These are phyloP conservation scores for Drosophila leontia DNA, from an alignment of 1,140 invertebrate species.

Conservation along the genomic window DNA sequence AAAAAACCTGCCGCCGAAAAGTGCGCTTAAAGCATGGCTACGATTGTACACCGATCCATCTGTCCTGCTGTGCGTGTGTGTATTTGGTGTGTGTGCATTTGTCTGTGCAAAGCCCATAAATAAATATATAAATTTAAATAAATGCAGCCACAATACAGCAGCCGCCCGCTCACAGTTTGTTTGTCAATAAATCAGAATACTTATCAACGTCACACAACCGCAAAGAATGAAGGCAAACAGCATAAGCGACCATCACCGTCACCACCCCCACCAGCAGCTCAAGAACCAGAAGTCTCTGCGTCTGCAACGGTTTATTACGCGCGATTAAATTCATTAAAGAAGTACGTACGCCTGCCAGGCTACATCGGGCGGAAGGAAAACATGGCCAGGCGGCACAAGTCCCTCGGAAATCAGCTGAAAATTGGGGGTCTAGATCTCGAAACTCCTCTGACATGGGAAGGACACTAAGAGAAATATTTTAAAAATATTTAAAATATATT, in stretches of 20 bases:
- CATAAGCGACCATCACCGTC: conserved; percentile 53
- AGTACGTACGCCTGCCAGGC: conserved; percentile 41
- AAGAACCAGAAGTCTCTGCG: conserved; percentile 8
- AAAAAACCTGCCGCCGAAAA: conserved; percentile 49
- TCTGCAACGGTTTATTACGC: conserved; percentile 68
- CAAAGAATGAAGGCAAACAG: conserved; percentile 74
- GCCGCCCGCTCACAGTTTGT: conserved; percentile 54
- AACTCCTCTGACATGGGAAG: not conserved
- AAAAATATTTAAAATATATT: not conserved
- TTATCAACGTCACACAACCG: conserved; percentile 76
- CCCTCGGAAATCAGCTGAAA: conserved; percentile 1
- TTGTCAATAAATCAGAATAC: conserved; percentile 82
- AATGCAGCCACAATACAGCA: conserved; percentile 47
- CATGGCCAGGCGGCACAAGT: not conserved
- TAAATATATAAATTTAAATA: conserved; percentile 82
- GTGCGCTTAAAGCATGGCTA: conserved; percentile 53
- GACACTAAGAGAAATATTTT: not conserved
- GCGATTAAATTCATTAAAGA: conserved; percentile 81
- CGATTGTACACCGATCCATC: conserved; percentile 35
- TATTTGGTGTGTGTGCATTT: conserved; percentile 10
- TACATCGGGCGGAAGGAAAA: conserved; percentile 56
- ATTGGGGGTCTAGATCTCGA: not conserved
- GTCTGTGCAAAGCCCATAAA: conserved; percentile 63
- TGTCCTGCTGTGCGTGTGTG: conserved; percentile 1
- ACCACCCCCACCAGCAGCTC: not conserved